Conservation (phyloP, 1,140 invertebrate species). For the Lepidurus packardi region DNA sequence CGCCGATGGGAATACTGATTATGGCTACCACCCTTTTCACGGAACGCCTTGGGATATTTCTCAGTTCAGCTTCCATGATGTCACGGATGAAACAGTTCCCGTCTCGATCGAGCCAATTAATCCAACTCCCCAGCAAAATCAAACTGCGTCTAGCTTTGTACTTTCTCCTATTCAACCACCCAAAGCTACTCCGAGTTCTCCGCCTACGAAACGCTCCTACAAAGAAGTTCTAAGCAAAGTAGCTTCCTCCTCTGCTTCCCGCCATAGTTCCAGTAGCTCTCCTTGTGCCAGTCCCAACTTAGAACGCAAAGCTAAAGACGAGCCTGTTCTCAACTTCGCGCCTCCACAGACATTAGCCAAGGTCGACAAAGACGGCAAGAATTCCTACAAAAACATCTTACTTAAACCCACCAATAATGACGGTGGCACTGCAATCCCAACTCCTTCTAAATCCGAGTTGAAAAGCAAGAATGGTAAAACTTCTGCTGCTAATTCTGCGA, state of each 20-base stretch:
- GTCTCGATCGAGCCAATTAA: background rate
- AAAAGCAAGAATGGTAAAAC: conserved; percentile 28
- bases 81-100: background rate
- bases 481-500: conserved; percentile 13
- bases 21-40: conserved; percentile 31
- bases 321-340: background rate
- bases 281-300: conserved; percentile 16
- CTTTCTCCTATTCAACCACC: background rate
- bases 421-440: conserved; percentile 8
- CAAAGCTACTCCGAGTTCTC: background rate
- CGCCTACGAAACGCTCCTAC: conserved; percentile 26
- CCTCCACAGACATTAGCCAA: conserved; percentile 23
- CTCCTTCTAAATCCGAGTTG: background rate
- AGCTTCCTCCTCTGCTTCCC: background rate
- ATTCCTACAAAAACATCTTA: background rate
- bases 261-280: conserved; percentile 14
- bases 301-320: background rate
- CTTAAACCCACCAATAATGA: conserved; percentile 1
- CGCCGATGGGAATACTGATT: background rate
- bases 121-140: background rate
- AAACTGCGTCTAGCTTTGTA: background rate
- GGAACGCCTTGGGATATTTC: conserved; percentile 29
- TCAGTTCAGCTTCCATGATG: conserved; percentile 20
- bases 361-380: conserved; percentile 1
- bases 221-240: conserved; percentile 32